phyloP scores from a whole-genome alignment of 2,797 vertebrate species.

The Eulemur coronatus region DNA sequence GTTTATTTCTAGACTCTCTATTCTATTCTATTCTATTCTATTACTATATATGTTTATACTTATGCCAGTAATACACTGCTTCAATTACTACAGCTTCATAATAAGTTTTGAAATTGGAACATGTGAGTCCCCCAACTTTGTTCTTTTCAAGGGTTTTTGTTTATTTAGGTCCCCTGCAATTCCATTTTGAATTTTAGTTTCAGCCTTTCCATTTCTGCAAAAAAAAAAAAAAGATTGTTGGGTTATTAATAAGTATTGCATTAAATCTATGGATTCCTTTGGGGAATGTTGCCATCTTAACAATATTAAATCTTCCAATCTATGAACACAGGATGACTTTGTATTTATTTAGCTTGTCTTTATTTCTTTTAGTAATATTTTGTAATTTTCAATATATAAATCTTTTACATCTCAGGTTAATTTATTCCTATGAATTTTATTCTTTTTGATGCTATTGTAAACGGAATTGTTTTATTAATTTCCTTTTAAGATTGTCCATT shows the following conservation, averaged over 20 bases:
- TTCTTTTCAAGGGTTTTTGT: neutral
- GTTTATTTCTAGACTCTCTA: neutral
- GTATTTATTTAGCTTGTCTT: neutral
- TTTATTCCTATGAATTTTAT: neutral
- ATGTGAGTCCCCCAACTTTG: neutral
- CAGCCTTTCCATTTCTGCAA: neutral
- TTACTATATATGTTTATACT: neutral
- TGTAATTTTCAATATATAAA: neutral
- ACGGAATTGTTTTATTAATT: neutral
- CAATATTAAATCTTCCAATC: neutral
- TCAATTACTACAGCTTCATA: neutral
- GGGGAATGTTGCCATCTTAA: neutral
- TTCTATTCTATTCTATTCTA: neutral
- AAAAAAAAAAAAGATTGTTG: neutral
- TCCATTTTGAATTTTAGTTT: neutral
- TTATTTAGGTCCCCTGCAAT: neutral
- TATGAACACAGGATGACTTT: neutral
- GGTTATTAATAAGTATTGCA: neutral
- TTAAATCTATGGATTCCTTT: neutral
- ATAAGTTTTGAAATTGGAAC: neutral
- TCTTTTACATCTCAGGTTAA: neutral
- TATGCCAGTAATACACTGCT: neutral
- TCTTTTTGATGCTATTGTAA: neutral
- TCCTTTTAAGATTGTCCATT: neutral
- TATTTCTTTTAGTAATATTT: neutral